A percentile compares a stretch with the other conserved stretches of the same genome.
Conservation (phyloP, 2,797 vertebrate genomes). For the Hybognathus amarus region DNA sequence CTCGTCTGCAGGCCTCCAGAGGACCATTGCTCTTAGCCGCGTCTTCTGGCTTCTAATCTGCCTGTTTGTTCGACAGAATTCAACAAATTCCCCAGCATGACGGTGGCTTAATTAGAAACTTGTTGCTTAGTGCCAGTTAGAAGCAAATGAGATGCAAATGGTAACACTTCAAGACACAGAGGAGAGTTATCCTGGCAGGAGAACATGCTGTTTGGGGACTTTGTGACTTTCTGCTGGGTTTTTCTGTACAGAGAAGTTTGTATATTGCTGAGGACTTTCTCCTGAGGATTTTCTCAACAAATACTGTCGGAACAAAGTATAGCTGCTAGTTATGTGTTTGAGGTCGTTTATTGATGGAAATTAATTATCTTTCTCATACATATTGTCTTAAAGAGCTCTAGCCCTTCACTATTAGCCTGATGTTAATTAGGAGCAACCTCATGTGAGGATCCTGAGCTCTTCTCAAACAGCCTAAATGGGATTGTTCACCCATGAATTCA, state of each 20-base stretch:
- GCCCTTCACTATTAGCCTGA: neutral
- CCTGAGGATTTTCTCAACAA: neutral
- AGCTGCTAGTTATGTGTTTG: neutral
- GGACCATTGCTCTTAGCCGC: conserved; percentile 8
- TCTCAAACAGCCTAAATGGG: neutral
- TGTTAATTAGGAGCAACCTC: neutral
- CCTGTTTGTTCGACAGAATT: conserved; percentile 38
- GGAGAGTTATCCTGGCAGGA: conserved; percentile 17
- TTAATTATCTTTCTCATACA: neutral
- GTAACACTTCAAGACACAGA: conserved; percentile 33
- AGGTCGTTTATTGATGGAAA: neutral
- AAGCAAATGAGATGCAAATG: conserved; percentile 52
- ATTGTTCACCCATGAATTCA: neutral
- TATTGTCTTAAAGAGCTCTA: neutral
- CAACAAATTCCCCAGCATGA: conserved; percentile 47
- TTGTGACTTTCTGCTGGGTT: neutral
- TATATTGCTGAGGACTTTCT: conserved; percentile 5
- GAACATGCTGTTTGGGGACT: conserved; percentile 30
- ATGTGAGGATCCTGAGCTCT: neutral
- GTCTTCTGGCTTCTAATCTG: conserved; percentile 39
- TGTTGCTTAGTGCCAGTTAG: conserved; percentile 45
- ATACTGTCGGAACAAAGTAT: conserved; percentile 1
- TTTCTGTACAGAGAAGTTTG: conserved; percentile 28
- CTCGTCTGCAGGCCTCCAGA: neutral
- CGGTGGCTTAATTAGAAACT: conserved; percentile 55